Evolutionary conservation across 1,140 invertebrate species (phyloP).

Genomic region (Drosophila cardini): DNA sequence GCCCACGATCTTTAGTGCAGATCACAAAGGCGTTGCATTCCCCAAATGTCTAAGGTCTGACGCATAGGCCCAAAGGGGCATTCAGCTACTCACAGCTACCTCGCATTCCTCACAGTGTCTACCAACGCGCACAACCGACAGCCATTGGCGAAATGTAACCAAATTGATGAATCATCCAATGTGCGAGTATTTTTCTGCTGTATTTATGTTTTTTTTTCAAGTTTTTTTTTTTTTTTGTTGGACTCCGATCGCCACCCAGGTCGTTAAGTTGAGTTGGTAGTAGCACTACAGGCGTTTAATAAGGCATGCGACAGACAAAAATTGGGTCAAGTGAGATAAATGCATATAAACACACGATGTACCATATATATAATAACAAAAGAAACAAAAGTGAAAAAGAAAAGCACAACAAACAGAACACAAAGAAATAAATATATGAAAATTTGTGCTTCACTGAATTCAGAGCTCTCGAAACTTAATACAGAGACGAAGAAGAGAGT

Average conservation of each 20-base stretch:
- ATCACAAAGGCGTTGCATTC: slow-evolving; percentile 9
- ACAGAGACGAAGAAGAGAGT: slow-evolving; percentile 31
- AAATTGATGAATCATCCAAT: slow-evolving; percentile 61
- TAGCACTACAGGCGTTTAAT: slow-evolving; percentile 61
- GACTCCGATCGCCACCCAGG: slow-evolving; percentile 32
- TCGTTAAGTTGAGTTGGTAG: slow-evolving; percentile 19
- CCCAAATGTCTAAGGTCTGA: slow-evolving; percentile 65
- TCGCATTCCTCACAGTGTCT: slow-evolving; percentile 39
- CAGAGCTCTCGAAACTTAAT: slow-evolving; percentile 67
- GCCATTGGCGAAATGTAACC: slow-evolving; percentile 62
- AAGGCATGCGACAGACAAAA: slow-evolving; percentile 66
- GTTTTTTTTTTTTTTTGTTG: slow-evolving; percentile 7
- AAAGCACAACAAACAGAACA: slow-evolving; percentile 28
- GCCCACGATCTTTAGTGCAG: slow-evolving; percentile 13
- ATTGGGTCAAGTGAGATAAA: slow-evolving; percentile 80
- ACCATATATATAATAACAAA: slow-evolving; percentile 12
- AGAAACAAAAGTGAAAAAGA: slow-evolving; percentile 28
- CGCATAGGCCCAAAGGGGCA: slow-evolving; percentile 53
- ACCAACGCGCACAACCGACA: slow-evolving; percentile 21
- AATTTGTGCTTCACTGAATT: slow-evolving; percentile 31
- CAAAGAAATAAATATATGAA: slow-evolving; percentile 31
- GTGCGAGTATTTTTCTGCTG: slow-evolving; percentile 11
- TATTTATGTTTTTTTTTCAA: neutral
- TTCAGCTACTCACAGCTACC: slow-evolving; percentile 27
- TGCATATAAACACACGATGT: slow-evolving; percentile 51